A percentile compares a stretch with the other conserved stretches of the same genome.
Evolutionary conservation across 2,797 vertebrate genomes (phyloP).

Genomic region (Heteromormyrus szaboi): DNA sequence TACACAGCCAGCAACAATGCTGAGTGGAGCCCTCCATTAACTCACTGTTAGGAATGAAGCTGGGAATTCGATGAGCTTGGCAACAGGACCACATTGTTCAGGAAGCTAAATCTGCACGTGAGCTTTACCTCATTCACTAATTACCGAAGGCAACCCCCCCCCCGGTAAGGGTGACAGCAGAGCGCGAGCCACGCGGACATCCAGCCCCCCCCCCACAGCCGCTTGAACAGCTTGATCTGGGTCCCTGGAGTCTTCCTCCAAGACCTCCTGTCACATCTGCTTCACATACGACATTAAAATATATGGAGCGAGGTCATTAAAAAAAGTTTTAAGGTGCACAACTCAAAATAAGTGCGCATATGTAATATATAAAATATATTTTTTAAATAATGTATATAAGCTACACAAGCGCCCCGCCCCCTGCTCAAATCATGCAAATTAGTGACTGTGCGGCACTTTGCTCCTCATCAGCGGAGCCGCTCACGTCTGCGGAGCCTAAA

Average conservation of each 20-base stretch:
- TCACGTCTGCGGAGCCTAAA: not conserved
- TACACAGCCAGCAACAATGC: not conserved
- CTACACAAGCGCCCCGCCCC: not conserved
- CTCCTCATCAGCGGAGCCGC: not conserved
- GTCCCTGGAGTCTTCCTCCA: not conserved
- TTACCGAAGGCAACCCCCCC: not conserved
- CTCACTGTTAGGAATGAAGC: not conserved
- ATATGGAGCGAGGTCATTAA: not conserved
- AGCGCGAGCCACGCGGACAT: not conserved
- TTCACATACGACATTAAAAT: not conserved
- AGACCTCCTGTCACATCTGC: not conserved
- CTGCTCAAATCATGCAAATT: not conserved
- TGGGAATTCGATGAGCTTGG: not conserved
- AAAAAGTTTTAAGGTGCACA: not conserved
- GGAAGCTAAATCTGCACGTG: not conserved
- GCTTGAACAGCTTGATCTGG: conserved; percentile 6
- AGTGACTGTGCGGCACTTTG: not conserved
- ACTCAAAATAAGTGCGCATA: not conserved
- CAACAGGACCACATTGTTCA: not conserved
- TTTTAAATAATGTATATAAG: not conserved
- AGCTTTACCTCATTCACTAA: not conserved
- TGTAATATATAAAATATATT: not conserved
- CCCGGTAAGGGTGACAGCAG: not conserved
- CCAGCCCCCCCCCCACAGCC: not conserved
- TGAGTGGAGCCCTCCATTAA: not conserved